phyloP scores from a whole-genome alignment of 2,797 vertebrate species.

The Rhinichthys osculus region DNA sequence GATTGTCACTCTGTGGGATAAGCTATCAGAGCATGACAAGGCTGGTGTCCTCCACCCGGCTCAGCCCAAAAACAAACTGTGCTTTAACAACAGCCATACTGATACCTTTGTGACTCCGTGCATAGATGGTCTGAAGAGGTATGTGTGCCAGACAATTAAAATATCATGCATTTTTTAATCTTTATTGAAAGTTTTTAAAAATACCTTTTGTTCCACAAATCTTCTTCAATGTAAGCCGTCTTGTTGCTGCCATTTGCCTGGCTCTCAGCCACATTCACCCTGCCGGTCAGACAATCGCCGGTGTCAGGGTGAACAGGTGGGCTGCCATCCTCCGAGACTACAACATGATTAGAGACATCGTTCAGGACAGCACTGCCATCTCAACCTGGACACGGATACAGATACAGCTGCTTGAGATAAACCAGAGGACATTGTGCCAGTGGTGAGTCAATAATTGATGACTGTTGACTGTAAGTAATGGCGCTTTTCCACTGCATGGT shows the following conservation, averaged over 20 bases:
- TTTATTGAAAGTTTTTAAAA: not conserved
- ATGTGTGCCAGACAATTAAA: not conserved
- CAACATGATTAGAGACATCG: not conserved
- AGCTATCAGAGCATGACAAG: conserved; percentile 26
- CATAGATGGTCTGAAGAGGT: conserved; percentile 24
- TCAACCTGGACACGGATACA: not conserved
- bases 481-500: too few relatives aligned
- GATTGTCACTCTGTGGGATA: conserved; percentile 32
- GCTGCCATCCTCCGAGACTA: conserved; percentile 30
- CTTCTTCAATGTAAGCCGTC: conserved; percentile 12
- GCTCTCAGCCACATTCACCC: conserved; percentile 27
- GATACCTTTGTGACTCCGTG: not conserved
- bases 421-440: conserved; percentile 37
- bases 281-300: conserved; percentile 15
- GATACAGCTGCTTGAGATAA: conserved; percentile 42
- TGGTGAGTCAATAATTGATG: conserved; percentile 17
- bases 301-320: conserved; percentile 37
- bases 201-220: not conserved
- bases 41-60: not conserved
- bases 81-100: not conserved
- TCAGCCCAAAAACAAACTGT: not conserved
- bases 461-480: not conserved
- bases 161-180: not conserved
- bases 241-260: conserved; percentile 30
- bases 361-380: conserved; percentile 12